Percentiles rank a stretch among this genome's conserved stretches.
phyloP scores from a whole-genome alignment of 2,888 invertebrate genomes.

The Eulithis prunata region DNA sequence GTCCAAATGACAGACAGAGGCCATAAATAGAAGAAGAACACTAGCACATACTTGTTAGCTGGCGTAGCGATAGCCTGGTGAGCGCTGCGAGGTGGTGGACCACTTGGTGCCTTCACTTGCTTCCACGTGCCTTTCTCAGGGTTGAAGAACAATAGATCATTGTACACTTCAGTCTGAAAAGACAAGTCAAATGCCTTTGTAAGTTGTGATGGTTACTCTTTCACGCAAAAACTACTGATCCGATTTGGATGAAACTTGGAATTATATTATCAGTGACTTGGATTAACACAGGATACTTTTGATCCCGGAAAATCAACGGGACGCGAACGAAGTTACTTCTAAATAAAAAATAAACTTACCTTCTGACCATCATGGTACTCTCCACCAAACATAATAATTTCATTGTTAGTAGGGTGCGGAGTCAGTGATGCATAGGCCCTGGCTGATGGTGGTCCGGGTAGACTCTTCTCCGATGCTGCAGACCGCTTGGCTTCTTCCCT shows the following conservation, averaged over 20 bases:
- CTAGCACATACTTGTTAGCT: conserved; percentile 81
- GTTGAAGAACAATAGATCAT: conserved; percentile 93
- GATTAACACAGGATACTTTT: too few species aligned
- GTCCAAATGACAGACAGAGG: too few species aligned
- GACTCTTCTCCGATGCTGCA: conserved; percentile 86
- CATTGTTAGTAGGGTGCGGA: conserved; percentile 92
- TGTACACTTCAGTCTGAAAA: conserved; percentile 92
- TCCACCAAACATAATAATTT: conserved; percentile 95
- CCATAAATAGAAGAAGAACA: too few species aligned
- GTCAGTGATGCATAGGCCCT: conserved; percentile 92
- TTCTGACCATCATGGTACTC: conserved; percentile 95
- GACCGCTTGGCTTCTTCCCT: conserved; percentile 88
- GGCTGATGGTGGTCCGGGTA: conserved; percentile 87
- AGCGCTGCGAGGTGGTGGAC: conserved; percentile 94
- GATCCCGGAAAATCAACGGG: neutral
- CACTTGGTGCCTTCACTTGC: conserved; percentile 90
- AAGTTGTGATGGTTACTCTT: neutral
- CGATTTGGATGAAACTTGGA: too few species aligned
- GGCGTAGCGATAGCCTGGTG: conserved; percentile 93
- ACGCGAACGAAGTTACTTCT: too few species aligned
- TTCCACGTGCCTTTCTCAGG: conserved; percentile 92
- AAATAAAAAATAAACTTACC: conserved; percentile 53
- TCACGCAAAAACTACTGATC: too few species aligned
- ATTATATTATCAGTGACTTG: too few species aligned
- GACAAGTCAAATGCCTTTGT: neutral